Evolutionary conservation across 2,888 invertebrate genomes (phyloP).

Genomic region (Meteorus colon): DNA sequence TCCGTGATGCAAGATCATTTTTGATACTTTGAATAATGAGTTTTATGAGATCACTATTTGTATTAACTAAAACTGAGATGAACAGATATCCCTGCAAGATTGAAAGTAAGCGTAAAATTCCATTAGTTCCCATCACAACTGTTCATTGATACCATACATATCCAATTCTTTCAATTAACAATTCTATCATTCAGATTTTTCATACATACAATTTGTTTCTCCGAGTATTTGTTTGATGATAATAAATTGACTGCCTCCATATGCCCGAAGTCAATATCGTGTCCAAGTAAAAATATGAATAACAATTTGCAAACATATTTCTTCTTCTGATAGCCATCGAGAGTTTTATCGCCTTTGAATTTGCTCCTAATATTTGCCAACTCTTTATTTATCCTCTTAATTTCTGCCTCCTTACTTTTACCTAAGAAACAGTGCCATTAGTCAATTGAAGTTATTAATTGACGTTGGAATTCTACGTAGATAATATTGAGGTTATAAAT

Average conservation of each 20-base stretch:
- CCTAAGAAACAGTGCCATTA: constrained; percentile 75
- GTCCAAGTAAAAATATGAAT: constrained; percentile 99
- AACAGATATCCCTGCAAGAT: constrained; percentile 94
- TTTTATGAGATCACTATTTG: constrained; percentile 98
- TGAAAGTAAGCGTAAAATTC: neutral
- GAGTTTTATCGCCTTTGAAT: constrained; percentile 99
- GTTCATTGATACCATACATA: neutral
- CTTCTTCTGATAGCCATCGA: constrained; percentile 99
- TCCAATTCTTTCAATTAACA: neutral
- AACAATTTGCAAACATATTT: constrained; percentile 99
- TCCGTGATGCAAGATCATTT: constrained; percentile 96
- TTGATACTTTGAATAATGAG: constrained; percentile 99
- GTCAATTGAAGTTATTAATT: neutral
- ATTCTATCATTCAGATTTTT: neutral
- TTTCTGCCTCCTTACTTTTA: constrained; percentile 99
- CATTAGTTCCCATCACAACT: neutral
- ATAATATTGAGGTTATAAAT: neutral
- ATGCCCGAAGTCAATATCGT: constrained; percentile 99
- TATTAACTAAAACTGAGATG: constrained; percentile 99
- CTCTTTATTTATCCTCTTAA: constrained; percentile 99
- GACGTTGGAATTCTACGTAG: neutral
- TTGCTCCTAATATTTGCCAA: constrained; percentile 99
- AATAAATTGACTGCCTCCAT: constrained; percentile 99
- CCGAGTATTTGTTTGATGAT: constrained; percentile 99
- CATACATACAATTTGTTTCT: constrained; percentile 95